Evolutionary conservation across 1,140 invertebrate genomes (phyloP).

Genomic region (Thaumatotibia leucotreta): DNA sequence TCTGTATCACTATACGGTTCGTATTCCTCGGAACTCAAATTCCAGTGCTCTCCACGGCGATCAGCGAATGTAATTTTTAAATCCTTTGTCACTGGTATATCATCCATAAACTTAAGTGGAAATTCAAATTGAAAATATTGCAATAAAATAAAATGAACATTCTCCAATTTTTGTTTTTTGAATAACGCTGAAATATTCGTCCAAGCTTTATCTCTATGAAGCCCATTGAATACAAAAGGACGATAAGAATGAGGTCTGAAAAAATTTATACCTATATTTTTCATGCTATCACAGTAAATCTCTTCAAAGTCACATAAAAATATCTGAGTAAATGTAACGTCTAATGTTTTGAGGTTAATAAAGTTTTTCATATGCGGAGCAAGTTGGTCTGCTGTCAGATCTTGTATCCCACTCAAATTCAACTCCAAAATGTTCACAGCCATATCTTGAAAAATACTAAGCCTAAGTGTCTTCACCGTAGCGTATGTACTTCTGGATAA

Average conservation of each 20-base stretch:
- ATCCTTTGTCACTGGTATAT: slow-evolving; percentile 16
- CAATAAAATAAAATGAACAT: slow-evolving; percentile 23
- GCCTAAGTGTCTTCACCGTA: slow-evolving; percentile 15
- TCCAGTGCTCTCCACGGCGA: slow-evolving; percentile 20
- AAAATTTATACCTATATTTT: slow-evolving; percentile 26
- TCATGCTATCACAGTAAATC: slow-evolving; percentile 20
- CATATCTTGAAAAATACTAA: slow-evolving; percentile 19
- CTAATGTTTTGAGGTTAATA: slow-evolving; percentile 20
- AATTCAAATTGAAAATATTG: slow-evolving; percentile 17
- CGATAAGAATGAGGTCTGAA: slow-evolving; percentile 16
- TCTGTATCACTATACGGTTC: not conserved
- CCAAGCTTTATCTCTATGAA: slow-evolving; percentile 9
- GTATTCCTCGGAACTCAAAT: not conserved
- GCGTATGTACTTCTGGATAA: slow-evolving; percentile 23
- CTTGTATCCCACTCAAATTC: slow-evolving; percentile 24
- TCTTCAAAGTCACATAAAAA: slow-evolving; percentile 22
- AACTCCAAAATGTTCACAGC: slow-evolving; percentile 18
- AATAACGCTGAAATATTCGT: slow-evolving; percentile 14
- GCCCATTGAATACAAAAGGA: too few relatives aligned
- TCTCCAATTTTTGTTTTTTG: slow-evolving; percentile 17
- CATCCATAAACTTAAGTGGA: slow-evolving; percentile 24
- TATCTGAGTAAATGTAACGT: slow-evolving; percentile 26
- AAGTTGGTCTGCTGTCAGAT: slow-evolving; percentile 18
- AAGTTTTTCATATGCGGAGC: slow-evolving; percentile 15
- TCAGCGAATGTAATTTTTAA: slow-evolving; percentile 27